These are phyloP conservation scores for Alligator sinensis DNA, from an alignment of 2,113 vertebrate genomes.

Conservation along the genomic window DNA sequence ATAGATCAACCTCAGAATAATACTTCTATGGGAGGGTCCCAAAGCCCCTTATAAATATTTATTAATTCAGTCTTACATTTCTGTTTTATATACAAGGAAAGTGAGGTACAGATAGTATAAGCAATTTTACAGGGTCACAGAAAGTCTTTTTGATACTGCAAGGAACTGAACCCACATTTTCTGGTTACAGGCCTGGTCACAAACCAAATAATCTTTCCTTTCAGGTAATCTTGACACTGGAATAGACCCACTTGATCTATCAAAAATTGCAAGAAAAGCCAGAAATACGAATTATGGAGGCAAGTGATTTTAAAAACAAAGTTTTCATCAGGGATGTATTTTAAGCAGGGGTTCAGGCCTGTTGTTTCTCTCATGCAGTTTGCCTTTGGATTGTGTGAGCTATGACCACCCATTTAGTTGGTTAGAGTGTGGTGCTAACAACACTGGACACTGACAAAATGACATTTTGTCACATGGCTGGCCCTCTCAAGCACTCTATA, in stretches of 20 bases:
- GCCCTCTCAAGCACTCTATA: too few relatives aligned
- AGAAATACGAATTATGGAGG: background rate
- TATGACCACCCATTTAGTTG: background rate
- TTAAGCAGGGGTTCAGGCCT: background rate
- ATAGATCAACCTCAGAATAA: slow-evolving; percentile 1
- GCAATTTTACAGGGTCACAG: background rate
- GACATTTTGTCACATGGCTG: too few relatives aligned
- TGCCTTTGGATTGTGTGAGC: background rate
- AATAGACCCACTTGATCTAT: background rate
- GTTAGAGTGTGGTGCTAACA: background rate
- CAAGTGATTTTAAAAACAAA: background rate
- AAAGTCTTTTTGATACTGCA: background rate
- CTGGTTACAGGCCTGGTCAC: background rate
- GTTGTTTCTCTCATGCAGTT: background rate
- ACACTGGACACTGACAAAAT: too few relatives aligned
- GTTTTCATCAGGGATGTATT: background rate
- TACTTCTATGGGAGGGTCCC: background rate
- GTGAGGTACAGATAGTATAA: background rate
- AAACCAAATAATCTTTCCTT: background rate
- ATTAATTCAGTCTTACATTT: background rate
- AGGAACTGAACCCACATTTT: background rate
- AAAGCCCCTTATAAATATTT: background rate
- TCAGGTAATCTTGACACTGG: background rate
- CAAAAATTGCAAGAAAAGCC: background rate
- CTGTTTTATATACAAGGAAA: background rate